Evolutionary conservation across 2,888 invertebrate species (phyloP).

Genomic region (Harpalus rubripes): DNA sequence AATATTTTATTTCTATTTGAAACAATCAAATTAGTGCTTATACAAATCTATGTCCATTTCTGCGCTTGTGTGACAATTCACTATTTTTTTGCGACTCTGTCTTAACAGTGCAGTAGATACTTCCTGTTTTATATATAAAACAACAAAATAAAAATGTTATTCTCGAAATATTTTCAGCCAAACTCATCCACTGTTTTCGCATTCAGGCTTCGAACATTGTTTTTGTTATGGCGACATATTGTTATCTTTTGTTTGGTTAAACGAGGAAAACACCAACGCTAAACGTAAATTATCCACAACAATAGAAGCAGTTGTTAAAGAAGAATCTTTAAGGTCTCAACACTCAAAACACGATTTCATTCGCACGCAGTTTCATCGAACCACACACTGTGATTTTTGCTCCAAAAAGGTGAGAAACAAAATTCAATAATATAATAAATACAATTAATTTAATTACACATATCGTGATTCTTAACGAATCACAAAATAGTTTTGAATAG

Average conservation of each 20-base stretch:
- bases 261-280: conserved; percentile 72
- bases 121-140: conserved; percentile 15
- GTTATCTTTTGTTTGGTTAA: conserved; percentile 88
- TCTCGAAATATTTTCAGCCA: conserved; percentile 78
- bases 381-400: conserved; percentile 95
- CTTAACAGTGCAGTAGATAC: no score
- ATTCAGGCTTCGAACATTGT: conserved; percentile 94
- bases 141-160: conserved; percentile 1
- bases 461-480: no score
- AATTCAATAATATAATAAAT: not conserved
- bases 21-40: no score
- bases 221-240: conserved; percentile 95
- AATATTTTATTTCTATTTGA: no score
- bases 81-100: no score
- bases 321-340: conserved; percentile 66
- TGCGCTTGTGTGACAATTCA: no score
- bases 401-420: conserved; percentile 87
- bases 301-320: conserved; percentile 60
- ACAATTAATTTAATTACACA: no score
- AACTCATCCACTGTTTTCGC: conserved; percentile 83
- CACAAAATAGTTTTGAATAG: no score
- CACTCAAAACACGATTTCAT: conserved; percentile 85
- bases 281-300: conserved; percentile 67
- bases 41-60: no score
- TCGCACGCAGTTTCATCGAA: conserved; percentile 92